These are phyloP conservation scores for Orthosia cruda DNA, from an alignment of 2,888 invertebrate genomes.

Conservation along the genomic window DNA sequence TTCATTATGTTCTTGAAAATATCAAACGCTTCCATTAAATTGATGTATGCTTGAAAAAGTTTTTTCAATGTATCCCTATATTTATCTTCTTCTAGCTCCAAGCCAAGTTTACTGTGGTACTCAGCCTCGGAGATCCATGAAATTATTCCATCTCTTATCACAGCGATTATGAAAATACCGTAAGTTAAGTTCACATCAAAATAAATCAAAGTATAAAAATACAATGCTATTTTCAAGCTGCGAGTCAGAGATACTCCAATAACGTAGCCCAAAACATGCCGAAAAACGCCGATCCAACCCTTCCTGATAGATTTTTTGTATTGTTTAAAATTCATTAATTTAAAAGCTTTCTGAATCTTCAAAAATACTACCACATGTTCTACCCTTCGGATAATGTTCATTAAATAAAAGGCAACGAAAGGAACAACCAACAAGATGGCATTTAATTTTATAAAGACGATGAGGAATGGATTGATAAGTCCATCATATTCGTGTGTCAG, in stretches of 20 bases:
- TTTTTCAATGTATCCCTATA: not conserved
- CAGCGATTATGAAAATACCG: conserved; percentile 15
- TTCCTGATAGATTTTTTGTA: not conserved
- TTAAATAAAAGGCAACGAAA: conserved; percentile 7
- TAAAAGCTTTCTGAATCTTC: conserved; percentile 39
- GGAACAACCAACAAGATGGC: conserved; percentile 1
- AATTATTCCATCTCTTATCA: conserved; percentile 21
- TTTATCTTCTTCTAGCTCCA: conserved; percentile 6
- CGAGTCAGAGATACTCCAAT: not conserved
- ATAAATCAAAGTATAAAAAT: conserved; percentile 26
- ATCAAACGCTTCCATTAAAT: conserved; percentile 25
- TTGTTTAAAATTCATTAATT: not conserved
- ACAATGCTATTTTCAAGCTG: not conserved
- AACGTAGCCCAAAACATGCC: not conserved
- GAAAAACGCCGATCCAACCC: conserved; percentile 8
- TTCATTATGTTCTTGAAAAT: conserved; percentile 27
- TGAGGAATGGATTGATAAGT: not conserved
- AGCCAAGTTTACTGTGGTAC: not conserved
- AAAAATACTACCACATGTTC: conserved; percentile 23
- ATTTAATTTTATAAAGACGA: not conserved
- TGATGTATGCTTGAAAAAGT: conserved; percentile 19
- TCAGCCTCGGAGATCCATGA: conserved; percentile 25
- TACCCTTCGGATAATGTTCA: conserved; percentile 9
- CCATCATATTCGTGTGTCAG: not conserved
- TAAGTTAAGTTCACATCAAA: conserved; percentile 16